These are phyloP conservation scores for Strongylocentrotus purpuratus DNA, from an alignment of 35 echinoderm and acorn worm species.

Conservation along the genomic window DNA sequence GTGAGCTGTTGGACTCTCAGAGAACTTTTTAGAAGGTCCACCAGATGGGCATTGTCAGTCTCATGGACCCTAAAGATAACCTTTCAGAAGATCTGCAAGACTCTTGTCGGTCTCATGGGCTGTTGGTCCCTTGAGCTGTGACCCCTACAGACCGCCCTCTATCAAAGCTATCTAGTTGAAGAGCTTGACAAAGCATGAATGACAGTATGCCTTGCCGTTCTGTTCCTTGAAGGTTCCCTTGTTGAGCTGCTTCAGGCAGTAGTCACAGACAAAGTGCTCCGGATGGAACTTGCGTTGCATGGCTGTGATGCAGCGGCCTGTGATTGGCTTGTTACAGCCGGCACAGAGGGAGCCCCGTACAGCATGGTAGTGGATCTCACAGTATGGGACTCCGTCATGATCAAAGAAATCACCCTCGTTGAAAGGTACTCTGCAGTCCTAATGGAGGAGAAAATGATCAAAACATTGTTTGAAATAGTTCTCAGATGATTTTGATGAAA, in stretches of 20 bases:
- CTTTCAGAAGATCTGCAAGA: too few species aligned
- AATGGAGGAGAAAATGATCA: conserved; percentile 23
- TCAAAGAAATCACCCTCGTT: conserved; percentile 97
- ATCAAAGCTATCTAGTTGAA: conserved; percentile 66
- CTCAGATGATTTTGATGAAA: neutral
- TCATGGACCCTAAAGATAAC: too few species aligned
- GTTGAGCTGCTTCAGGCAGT: conserved; percentile 96
- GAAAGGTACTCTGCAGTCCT: conserved; percentile 92
- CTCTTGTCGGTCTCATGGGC: too few species aligned
- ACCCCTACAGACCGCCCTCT: neutral
- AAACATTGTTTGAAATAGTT: neutral
- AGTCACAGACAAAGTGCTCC: conserved; percentile 96
- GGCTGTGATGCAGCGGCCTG: conserved; percentile 96
- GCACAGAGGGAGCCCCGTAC: conserved; percentile 86
- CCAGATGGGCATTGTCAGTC: too few species aligned
- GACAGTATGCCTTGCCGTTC: conserved; percentile 98
- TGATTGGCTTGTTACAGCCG: conserved; percentile 94
- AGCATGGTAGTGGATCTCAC: conserved; percentile 98
- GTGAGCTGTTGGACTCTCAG: too few species aligned
- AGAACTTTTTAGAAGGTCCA: too few species aligned
- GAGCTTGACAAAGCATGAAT: conserved; percentile 89
- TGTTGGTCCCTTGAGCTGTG: too few species aligned
- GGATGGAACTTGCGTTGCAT: conserved; percentile 98
- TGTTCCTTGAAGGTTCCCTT: conserved; percentile 99
- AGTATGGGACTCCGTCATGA: conserved; percentile 90